These are phyloP conservation scores for Heliconius hortense DNA, from an alignment of 2,888 invertebrate species.

Conservation along the genomic window DNA sequence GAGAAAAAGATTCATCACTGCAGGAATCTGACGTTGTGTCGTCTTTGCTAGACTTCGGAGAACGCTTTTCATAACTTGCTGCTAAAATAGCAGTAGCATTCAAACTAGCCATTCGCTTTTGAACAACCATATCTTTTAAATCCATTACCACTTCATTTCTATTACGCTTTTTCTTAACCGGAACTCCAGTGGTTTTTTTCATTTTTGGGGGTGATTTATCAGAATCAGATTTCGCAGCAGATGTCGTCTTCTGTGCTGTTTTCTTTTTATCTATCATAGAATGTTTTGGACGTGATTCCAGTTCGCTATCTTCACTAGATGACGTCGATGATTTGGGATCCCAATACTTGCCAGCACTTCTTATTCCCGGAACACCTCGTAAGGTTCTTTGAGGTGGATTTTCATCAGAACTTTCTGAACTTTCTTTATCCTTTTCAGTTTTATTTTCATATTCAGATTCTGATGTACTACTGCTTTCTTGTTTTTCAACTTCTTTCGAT, in stretches of 20 bases:
- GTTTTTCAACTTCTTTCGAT: conserved; percentile 68
- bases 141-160: conserved; percentile 87
- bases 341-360: conserved; percentile 92
- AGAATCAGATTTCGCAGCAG: conserved; percentile 73
- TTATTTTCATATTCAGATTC: conserved; percentile 77
- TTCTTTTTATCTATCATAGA: conserved; percentile 70
- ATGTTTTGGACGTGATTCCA: conserved; percentile 70
- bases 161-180: conserved; percentile 80
- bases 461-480: conserved; percentile 72
- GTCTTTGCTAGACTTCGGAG: conserved; percentile 81
- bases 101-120: conserved; percentile 94
- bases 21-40: conserved; percentile 82
- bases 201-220: conserved; percentile 76
- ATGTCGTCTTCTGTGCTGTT: conserved; percentile 53
- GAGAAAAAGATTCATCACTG: conserved; percentile 78
- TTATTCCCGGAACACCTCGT: conserved; percentile 87
- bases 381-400: conserved; percentile 82
- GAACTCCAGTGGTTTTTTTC: conserved; percentile 70
- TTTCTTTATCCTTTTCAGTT: conserved; percentile 69
- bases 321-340: conserved; percentile 88
- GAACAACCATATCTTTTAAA: conserved; percentile 92
- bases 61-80: conserved; percentile 91
- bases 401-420: conserved; percentile 80
- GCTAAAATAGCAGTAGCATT: conserved; percentile 95
- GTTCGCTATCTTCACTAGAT: conserved; percentile 80